phyloP scores from a whole-genome alignment of 2,113 vertebrate species.

The Carassius auratus region DNA sequence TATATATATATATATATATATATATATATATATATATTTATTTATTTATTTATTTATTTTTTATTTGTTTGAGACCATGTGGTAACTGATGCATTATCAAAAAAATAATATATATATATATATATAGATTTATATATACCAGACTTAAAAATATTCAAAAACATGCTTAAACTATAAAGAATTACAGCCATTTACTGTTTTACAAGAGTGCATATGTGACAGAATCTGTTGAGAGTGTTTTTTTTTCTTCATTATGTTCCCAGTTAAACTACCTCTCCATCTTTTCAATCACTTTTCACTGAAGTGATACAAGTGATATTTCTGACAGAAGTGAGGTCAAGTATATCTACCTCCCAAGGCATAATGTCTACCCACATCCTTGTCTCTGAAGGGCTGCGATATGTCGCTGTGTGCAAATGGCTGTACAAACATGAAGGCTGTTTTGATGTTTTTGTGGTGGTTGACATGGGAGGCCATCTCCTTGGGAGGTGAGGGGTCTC shows the following conservation, averaged over 20 bases:
- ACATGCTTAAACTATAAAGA: too few species aligned
- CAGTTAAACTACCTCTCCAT: not conserved
- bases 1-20: too few species aligned
- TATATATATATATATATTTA: too few species aligned
- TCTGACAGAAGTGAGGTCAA: slow-evolving; percentile 44
- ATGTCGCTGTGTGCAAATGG: slow-evolving; percentile 50
- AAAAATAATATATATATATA: too few species aligned
- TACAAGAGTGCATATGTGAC: too few species aligned
- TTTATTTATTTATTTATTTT: too few species aligned
- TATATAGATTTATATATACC: too few species aligned
- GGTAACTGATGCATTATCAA: too few species aligned
- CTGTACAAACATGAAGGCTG: slow-evolving; percentile 56
- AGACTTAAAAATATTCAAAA: too few species aligned
- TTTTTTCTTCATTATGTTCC: not conserved
- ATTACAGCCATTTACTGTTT: too few species aligned
- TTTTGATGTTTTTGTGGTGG: slow-evolving; percentile 68
- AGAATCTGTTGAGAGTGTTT: too few species aligned
- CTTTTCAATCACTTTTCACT: not conserved
- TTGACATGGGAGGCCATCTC: slow-evolving; percentile 64
- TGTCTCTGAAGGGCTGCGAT: slow-evolving; percentile 19
- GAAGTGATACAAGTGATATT: not conserved
- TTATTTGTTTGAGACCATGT: too few species aligned
- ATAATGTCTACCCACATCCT: not conserved
- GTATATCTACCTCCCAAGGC: slow-evolving; percentile 37
- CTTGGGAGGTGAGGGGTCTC: slow-evolving; percentile 66